Evolutionary conservation across 2,113 vertebrate genomes (phyloP).

Genomic region (Petaurus breviceps): DNA sequence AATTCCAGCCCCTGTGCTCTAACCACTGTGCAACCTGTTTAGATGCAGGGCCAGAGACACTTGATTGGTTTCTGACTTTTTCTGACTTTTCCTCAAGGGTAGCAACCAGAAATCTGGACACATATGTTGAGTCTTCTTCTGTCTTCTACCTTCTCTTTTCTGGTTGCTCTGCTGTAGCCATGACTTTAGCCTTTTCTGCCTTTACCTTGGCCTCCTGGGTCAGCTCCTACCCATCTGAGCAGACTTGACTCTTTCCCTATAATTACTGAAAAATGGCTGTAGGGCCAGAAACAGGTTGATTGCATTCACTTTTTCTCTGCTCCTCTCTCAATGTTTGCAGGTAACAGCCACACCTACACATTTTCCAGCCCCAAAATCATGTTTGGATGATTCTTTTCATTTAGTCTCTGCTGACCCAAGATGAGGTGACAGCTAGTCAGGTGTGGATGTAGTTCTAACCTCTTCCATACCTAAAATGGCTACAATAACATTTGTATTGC

Average conservation of each 20-base stretch:
- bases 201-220: not conserved
- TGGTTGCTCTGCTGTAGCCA: not conserved
- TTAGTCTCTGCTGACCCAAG: not conserved
- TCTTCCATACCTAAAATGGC: not conserved
- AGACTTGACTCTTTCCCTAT: not conserved
- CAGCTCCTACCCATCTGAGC: not conserved
- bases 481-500: not conserved
- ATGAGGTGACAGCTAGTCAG: not conserved
- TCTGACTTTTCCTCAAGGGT: not conserved
- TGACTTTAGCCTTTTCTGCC: not conserved
- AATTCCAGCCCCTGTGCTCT: not conserved
- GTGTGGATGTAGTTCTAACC: not conserved
- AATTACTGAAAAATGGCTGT: not conserved
- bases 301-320: not conserved
- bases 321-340: not conserved
- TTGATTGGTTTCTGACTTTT: not conserved
- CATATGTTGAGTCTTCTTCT: not conserved
- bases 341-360: not conserved
- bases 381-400: not conserved
- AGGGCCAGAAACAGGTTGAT: not conserved
- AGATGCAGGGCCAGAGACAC: not conserved
- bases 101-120: not conserved
- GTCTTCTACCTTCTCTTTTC: not conserved
- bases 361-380: not conserved
- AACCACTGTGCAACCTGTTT: not conserved